A percentile compares a stretch with the other conserved stretches of the same genome.
These are phyloP conservation scores for Dicaeum eximium DNA, from an alignment of 2,113 vertebrate species.

Conservation along the genomic window DNA sequence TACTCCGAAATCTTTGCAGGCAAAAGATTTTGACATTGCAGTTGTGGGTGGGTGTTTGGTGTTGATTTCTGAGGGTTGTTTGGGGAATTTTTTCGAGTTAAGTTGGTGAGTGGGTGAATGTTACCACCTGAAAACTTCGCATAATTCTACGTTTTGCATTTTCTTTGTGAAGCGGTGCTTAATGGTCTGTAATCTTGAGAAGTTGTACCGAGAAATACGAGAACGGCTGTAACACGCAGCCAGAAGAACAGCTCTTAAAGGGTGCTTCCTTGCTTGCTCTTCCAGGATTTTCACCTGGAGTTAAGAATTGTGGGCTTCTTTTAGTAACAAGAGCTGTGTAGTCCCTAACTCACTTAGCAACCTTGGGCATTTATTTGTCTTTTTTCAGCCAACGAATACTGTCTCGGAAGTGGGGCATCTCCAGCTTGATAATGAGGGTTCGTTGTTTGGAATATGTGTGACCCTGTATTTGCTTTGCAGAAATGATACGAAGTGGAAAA, in stretches of 20 bases:
- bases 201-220: not conserved
- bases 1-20: not conserved
- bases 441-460: not conserved
- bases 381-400: not conserved
- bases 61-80: not conserved
- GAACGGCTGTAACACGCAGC: not conserved
- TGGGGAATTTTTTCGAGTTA: not conserved
- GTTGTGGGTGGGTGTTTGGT: not conserved
- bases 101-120: not conserved
- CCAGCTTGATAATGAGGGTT: not conserved
- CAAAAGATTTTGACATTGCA: not conserved
- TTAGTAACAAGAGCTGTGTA: not conserved
- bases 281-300: not conserved
- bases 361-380: not conserved
- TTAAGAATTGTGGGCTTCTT: not conserved
- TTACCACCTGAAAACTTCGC: not conserved
- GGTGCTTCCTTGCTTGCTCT: not conserved
- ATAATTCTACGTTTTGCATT: not conserved
- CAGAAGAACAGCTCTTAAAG: not conserved
- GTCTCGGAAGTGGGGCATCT: not conserved
- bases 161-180: not conserved
- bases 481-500: not conserved
- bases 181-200: not conserved
- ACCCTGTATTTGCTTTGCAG: not conserved
- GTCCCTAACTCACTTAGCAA: not conserved